Evolutionary conservation across 1,140 invertebrate genomes (phyloP).

Genomic region (Drosophila kurseongensis): DNA sequence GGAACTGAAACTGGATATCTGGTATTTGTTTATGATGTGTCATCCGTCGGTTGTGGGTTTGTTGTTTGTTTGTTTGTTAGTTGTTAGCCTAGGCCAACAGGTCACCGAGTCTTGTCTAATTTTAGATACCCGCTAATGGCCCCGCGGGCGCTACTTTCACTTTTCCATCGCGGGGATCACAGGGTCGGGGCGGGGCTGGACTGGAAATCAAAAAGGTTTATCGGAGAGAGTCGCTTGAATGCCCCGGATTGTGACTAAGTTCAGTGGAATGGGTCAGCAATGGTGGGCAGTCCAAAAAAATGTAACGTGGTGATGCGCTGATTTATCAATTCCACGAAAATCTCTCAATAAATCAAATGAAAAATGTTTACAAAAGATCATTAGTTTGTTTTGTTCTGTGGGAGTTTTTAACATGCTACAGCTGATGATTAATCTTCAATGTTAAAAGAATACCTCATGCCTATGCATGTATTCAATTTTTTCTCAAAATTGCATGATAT

Average conservation of each 20-base stretch:
- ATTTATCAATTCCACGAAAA: slow-evolving; percentile 12
- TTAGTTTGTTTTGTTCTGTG: background rate
- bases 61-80: slow-evolving; percentile 9
- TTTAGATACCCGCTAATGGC: slow-evolving; percentile 45
- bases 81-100: slow-evolving; percentile 39
- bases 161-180: slow-evolving; percentile 8
- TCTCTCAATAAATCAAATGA: slow-evolving; percentile 17
- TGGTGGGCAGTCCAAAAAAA: background rate
- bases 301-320: background rate
- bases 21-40: slow-evolving; percentile 30
- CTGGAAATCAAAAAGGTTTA: slow-evolving; percentile 21
- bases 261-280: slow-evolving; percentile 19
- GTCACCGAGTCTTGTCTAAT: slow-evolving; percentile 41
- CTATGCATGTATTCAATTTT: background rate
- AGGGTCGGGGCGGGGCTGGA: background rate
- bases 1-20: slow-evolving; percentile 10
- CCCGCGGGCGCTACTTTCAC: slow-evolving; percentile 39
- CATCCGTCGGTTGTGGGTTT: slow-evolving; percentile 19
- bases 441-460: background rate
- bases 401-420: background rate
- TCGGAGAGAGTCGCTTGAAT: slow-evolving; percentile 17
- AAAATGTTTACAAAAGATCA: slow-evolving; percentile 8
- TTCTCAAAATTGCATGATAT: no score
- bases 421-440: background rate
- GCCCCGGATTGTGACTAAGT: slow-evolving; percentile 37